These are phyloP conservation scores for Peromyscus maniculatus DNA, from an alignment of 2,113 vertebrate genomes.

Conservation along the genomic window DNA sequence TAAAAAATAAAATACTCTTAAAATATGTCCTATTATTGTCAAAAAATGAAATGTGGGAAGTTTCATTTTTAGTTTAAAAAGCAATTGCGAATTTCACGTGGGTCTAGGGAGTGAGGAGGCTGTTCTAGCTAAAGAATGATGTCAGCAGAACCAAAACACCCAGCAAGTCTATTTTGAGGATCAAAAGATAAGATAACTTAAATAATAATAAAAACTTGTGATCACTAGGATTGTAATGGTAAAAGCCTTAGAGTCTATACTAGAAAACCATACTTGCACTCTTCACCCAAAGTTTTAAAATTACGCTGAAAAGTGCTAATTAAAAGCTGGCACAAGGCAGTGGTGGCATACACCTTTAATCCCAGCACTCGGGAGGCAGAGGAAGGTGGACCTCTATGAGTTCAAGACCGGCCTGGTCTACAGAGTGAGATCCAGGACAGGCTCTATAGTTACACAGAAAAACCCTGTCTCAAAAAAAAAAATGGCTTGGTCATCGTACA, in stretches of 20 bases:
- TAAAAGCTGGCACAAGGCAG: not conserved
- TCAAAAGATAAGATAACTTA: not conserved
- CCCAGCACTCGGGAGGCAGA: no score
- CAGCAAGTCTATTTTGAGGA: not conserved
- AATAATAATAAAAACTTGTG: not conserved
- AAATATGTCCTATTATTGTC: not conserved
- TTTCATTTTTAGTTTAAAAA: not conserved
- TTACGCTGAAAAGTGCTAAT: not conserved
- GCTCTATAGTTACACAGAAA: no score
- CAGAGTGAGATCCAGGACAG: no score
- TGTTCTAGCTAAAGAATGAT: not conserved
- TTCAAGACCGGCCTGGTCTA: no score
- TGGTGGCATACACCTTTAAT: no score
- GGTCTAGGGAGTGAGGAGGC: rapidly evolving
- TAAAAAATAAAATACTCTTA: not conserved
- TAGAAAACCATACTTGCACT: not conserved
- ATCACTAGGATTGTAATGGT: not conserved
- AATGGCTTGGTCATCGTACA: no score
- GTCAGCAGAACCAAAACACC: not conserved
- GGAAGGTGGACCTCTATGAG: no score
- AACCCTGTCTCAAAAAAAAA: no score
- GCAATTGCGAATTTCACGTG: not conserved
- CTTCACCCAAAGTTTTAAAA: not conserved
- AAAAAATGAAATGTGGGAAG: not conserved
- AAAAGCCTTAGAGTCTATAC: not conserved